These are phyloP conservation scores for Cettia cetti DNA, from an alignment of 2,113 vertebrate species.

Conservation along the genomic window DNA sequence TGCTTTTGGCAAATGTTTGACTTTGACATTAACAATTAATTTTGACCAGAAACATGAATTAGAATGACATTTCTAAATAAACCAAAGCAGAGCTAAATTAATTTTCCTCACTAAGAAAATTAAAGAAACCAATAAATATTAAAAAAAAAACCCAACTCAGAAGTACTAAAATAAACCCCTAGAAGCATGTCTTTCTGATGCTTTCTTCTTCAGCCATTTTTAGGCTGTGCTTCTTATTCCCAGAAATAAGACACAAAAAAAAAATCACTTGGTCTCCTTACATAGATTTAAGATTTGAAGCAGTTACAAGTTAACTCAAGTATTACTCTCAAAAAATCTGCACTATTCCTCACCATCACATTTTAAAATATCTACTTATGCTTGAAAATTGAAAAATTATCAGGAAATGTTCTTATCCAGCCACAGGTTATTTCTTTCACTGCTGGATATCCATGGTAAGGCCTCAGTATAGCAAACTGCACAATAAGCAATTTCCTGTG, in stretches of 20 bases:
- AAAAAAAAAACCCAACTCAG: not conserved
- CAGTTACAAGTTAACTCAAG: conserved; percentile 12
- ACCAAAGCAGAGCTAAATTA: not conserved
- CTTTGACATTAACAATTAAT: not conserved
- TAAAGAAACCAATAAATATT: not conserved
- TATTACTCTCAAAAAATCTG: conserved; percentile 64
- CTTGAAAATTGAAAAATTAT: conserved; percentile 88
- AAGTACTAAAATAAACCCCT: not conserved
- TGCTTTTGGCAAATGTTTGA: not conserved
- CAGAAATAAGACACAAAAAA: not conserved
- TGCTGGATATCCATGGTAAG: conserved; percentile 64
- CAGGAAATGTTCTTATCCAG: conserved; percentile 73
- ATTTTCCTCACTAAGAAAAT: not conserved
- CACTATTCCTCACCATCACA: conserved; percentile 71
- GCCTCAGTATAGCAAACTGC: conserved; percentile 72
- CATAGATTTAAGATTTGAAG: conserved; percentile 27
- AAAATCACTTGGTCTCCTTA: not conserved
- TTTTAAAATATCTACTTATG: conserved; percentile 76
- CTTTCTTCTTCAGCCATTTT: not conserved
- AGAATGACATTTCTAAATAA: not conserved
- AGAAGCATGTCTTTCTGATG: not conserved
- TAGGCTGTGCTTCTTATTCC: not conserved
- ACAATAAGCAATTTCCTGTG: conserved; percentile 70
- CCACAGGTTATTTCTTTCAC: conserved; percentile 78
- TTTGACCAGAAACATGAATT: not conserved